Conservation (phyloP, 2,888 invertebrate species). For the Steinernema hermaphroditum region DNA sequence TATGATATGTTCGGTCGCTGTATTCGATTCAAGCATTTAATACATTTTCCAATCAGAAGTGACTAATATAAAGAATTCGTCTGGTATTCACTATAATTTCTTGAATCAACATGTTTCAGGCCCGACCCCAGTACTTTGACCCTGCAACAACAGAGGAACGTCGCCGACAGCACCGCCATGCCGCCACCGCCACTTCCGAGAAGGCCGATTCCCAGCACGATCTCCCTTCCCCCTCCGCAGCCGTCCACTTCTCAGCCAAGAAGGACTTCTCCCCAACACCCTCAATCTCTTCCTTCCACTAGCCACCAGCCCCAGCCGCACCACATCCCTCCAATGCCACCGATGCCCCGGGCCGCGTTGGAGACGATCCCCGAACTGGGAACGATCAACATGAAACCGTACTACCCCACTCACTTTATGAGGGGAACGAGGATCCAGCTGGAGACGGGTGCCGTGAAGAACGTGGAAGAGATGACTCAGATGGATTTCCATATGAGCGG, state of each 20-base stretch:
- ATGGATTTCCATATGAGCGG: conserved; percentile 21
- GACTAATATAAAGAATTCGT: too few relatives aligned
- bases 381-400: neutral
- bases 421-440: conserved; percentile 16
- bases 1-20: too few relatives aligned
- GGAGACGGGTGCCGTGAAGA: neutral
- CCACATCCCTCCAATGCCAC: neutral
- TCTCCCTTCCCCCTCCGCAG: neutral
- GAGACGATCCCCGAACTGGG: conserved; percentile 18
- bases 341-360: neutral
- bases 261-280: neutral
- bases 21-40: too few relatives aligned
- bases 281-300: conserved; percentile 1
- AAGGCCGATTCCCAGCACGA: neutral
- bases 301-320: conserved; percentile 5
- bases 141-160: conserved; percentile 21
- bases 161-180: conserved; percentile 23
- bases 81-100: too few relatives aligned
- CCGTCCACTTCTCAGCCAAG: conserved; percentile 23
- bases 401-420: conserved; percentile 21
- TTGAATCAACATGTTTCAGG: too few relatives aligned
- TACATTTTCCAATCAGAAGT: too few relatives aligned
- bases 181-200: conserved; percentile 9
- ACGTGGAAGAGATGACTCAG: conserved; percentile 3
- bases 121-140: neutral